Percentiles rank a stretch among this genome's conserved stretches.
Conservation (phyloP, 1,140 invertebrate species). For the Eumaeus atala region DNA sequence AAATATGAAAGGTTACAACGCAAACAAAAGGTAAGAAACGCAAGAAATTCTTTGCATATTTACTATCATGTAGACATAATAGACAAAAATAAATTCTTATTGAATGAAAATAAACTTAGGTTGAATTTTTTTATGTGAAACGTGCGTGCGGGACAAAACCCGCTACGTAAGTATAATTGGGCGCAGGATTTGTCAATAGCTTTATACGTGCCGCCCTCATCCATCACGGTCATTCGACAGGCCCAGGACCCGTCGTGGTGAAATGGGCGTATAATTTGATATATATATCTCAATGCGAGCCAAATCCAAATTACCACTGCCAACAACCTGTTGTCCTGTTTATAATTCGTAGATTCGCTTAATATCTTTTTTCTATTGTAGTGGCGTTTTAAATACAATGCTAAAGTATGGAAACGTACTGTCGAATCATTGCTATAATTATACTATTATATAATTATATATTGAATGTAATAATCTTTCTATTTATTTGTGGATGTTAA, state of each 20-base stretch:
- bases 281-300: slow-evolving; percentile 45
- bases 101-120: slow-evolving; percentile 1
- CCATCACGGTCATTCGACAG: slow-evolving; percentile 46
- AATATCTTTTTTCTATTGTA: neutral
- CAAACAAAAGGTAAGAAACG: too few relatives aligned
- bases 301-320: slow-evolving; percentile 6
- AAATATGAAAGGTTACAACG: too few relatives aligned
- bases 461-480: too few relatives aligned
- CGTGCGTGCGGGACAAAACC: slow-evolving; percentile 14
- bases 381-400: too few relatives aligned
- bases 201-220: slow-evolving; percentile 53
- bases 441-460: too few relatives aligned
- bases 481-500: too few relatives aligned
- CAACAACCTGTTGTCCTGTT: slow-evolving; percentile 1
- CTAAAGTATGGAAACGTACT: too few relatives aligned
- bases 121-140: slow-evolving; percentile 1
- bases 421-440: too few relatives aligned
- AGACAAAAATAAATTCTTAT: slow-evolving; percentile 7
- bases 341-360: slow-evolving; percentile 4
- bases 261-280: slow-evolving; percentile 61
- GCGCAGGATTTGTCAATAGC: slow-evolving; percentile 37
- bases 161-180: slow-evolving; percentile 42
- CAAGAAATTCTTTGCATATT: neutral
- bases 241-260: slow-evolving; percentile 39
- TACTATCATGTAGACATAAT: slow-evolving; percentile 8